Percentiles rank a stretch among this genome's conserved stretches.
These are phyloP conservation scores for Agonopterix arenella DNA, from an alignment of 2,888 invertebrate species.

Conservation along the genomic window DNA sequence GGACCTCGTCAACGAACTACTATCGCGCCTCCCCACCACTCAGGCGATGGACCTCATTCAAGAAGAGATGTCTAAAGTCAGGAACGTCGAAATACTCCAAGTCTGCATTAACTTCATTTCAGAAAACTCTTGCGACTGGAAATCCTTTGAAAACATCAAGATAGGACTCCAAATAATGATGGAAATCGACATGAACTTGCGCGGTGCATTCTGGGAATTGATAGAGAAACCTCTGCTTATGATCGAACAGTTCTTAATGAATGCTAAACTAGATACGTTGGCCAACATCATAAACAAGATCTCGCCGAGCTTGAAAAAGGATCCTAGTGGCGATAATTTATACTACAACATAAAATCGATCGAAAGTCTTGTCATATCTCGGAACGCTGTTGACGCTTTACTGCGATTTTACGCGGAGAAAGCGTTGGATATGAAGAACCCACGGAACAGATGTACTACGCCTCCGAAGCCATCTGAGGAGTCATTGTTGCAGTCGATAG, in stretches of 20 bases:
- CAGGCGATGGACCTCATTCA: slow-evolving; percentile 80
- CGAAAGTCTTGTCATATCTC: slow-evolving; percentile 71
- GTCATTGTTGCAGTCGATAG: slow-evolving; percentile 78
- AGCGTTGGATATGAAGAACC: slow-evolving; percentile 82
- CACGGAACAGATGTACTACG: slow-evolving; percentile 44
- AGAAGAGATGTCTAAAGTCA: slow-evolving; percentile 78
- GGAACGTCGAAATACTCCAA: slow-evolving; percentile 78
- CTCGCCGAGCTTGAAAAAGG: slow-evolving; percentile 55
- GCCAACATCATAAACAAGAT: slow-evolving; percentile 78
- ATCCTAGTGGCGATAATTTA: slow-evolving; percentile 67
- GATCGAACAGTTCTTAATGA: slow-evolving; percentile 92
- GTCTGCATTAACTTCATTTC: slow-evolving; percentile 80
- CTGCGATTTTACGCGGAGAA: slow-evolving; percentile 87
- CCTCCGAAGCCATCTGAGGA: slow-evolving; percentile 66
- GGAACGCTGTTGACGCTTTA: slow-evolving; percentile 81
- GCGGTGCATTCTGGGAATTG: slow-evolving; percentile 79
- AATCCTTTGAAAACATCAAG: slow-evolving; percentile 77
- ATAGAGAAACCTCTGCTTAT: slow-evolving; percentile 84
- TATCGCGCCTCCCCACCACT: slow-evolving; percentile 75
- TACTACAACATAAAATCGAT: slow-evolving; percentile 79
- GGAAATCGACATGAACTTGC: slow-evolving; percentile 75
- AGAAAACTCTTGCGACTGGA: slow-evolving; percentile 64
- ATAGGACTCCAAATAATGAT: slow-evolving; percentile 83
- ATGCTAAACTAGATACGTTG: slow-evolving; percentile 84
- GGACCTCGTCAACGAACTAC: slow-evolving; percentile 66